A percentile compares a stretch with the other conserved stretches of the same genome.
These are phyloP conservation scores for Benitochromis conjunctus DNA, from an alignment of 2,113 vertebrate species.

Conservation along the genomic window DNA sequence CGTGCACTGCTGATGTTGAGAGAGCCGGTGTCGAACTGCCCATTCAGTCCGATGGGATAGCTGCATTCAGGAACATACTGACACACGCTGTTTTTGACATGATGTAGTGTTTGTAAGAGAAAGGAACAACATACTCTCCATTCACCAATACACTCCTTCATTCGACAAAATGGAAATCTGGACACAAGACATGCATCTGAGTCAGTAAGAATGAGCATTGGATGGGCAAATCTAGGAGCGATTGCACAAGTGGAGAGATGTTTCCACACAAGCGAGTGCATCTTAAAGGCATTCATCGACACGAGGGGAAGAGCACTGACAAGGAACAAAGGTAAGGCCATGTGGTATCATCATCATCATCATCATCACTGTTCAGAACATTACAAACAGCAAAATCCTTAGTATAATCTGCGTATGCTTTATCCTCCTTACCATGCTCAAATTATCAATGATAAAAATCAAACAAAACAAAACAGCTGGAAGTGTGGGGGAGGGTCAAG, in stretches of 20 bases:
- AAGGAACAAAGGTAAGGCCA: conserved; percentile 49
- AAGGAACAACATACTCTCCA: conserved; percentile 40
- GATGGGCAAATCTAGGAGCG: neutral
- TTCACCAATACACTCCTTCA: neutral
- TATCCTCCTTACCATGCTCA: neutral
- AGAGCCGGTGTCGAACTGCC: conserved; percentile 36
- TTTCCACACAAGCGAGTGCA: conserved; percentile 42
- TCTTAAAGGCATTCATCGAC: conserved; percentile 44
- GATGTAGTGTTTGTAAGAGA: neutral
- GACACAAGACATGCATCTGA: neutral
- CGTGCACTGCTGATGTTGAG: conserved; percentile 48
- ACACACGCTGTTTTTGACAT: neutral
- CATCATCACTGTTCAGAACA: conserved; percentile 26
- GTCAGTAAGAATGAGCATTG: neutral
- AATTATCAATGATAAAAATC: neutral
- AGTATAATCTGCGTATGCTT: neutral
- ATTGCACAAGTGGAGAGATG: conserved; percentile 40
- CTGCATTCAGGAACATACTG: conserved; percentile 47
- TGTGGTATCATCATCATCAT: conserved; percentile 56
- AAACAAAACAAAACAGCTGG: neutral
- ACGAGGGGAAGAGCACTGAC: conserved; percentile 39
- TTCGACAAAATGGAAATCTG: neutral
- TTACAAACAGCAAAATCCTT: neutral
- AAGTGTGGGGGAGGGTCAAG: neutral
- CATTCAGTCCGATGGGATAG: conserved; percentile 34